A percentile compares a stretch with the other conserved stretches of the same genome.
These are phyloP conservation scores for Parochlus steinenii DNA, from an alignment of 2,888 invertebrate genomes.

Conservation along the genomic window DNA sequence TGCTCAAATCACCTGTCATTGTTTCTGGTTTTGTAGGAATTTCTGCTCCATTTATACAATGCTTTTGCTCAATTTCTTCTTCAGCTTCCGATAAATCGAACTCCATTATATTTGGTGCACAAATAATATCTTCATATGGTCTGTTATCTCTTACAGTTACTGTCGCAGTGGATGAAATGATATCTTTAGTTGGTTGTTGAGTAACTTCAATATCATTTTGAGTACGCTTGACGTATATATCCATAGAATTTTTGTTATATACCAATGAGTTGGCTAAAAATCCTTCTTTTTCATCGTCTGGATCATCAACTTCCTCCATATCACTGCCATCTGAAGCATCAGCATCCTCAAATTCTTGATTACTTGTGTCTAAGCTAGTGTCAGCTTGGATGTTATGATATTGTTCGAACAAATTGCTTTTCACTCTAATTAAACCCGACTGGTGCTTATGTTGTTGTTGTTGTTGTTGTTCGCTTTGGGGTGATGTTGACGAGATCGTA, in stretches of 20 bases:
- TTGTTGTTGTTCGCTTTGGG: background rate
- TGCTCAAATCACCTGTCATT: slow-evolving; percentile 3
- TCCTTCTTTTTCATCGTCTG: background rate
- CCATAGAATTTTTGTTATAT: slow-evolving; percentile 8
- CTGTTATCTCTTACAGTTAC: slow-evolving; percentile 8
- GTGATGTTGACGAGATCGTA: background rate
- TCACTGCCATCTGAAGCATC: too few species aligned
- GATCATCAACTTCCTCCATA: too few species aligned
- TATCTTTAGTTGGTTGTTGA: background rate
- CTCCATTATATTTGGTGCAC: slow-evolving; percentile 15
- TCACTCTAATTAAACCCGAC: slow-evolving; percentile 4
- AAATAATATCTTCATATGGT: slow-evolving; percentile 16
- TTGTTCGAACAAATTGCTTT: slow-evolving; percentile 7
- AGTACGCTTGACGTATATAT: slow-evolving; percentile 3
- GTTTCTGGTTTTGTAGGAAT: slow-evolving; percentile 3
- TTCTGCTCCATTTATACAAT: background rate
- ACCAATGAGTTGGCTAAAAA: background rate
- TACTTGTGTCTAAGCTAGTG: background rate
- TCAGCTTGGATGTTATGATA: too few species aligned
- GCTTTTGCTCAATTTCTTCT: slow-evolving; percentile 9
- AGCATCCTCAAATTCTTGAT: too few species aligned
- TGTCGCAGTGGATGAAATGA: background rate
- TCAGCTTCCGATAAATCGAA: slow-evolving; percentile 12
- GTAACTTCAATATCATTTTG: background rate
- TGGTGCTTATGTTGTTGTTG: background rate